A percentile compares a stretch with the other conserved stretches of the same genome.
Evolutionary conservation across 2,113 vertebrate species (phyloP).

Genomic region (Hyperopisus bebe): DNA sequence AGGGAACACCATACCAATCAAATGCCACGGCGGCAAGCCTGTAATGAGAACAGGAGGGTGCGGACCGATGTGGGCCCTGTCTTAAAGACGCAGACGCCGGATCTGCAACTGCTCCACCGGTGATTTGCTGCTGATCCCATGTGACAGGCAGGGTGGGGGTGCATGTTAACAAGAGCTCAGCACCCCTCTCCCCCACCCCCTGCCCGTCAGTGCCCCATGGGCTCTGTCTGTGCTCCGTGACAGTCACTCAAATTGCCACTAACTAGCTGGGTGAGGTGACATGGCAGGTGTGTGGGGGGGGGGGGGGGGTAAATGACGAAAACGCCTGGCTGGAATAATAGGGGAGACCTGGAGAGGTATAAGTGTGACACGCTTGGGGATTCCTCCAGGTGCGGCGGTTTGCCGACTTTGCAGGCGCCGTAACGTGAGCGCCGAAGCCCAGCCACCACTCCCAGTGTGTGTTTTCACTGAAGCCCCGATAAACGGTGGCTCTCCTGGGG

Average conservation of each 20-base stretch:
- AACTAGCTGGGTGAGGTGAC: not conserved
- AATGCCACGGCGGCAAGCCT: not conserved
- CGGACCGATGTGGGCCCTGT: not conserved
- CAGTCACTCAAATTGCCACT: not conserved
- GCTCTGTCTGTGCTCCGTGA: not conserved
- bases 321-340: not conserved
- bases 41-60: not conserved
- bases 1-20: not conserved
- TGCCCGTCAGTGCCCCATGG: not conserved
- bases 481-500: not conserved
- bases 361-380: not conserved
- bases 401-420: not conserved
- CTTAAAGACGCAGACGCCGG: not conserved
- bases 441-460: not conserved
- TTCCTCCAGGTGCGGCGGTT: not conserved
- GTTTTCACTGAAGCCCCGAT: not conserved
- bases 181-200: not conserved
- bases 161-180: conserved; percentile 15
- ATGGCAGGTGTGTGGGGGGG: not conserved
- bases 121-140: not conserved
- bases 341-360: not conserved
- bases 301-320: not conserved
- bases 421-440: not conserved
- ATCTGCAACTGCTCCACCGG: not conserved
- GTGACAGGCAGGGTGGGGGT: conserved; percentile 1